These are phyloP conservation scores for human DNA, from an alignment of 2,113 vertebrate genomes.

Conservation along the genomic window DNA sequence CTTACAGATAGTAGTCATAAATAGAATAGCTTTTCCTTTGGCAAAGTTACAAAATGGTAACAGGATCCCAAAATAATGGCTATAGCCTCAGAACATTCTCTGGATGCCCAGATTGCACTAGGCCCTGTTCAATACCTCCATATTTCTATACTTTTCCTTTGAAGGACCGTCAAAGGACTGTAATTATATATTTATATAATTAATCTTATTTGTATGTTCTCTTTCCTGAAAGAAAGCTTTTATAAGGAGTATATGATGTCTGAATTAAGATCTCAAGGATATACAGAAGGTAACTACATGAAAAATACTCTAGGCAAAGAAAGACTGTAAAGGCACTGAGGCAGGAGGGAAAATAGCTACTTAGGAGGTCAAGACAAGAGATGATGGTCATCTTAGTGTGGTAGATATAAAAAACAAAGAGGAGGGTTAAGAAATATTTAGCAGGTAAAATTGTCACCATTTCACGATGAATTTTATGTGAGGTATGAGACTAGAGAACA, in stretches of 20 bases:
- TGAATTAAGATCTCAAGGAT: background rate
- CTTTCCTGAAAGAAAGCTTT: background rate
- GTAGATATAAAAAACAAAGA: background rate
- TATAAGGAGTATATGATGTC: background rate
- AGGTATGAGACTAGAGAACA: background rate
- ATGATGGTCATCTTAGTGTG: background rate
- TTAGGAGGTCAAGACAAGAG: background rate
- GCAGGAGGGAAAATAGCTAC: background rate
- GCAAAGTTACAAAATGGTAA: background rate
- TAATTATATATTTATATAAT: background rate
- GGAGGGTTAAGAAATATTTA: background rate
- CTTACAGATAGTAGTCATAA: background rate
- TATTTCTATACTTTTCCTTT: background rate
- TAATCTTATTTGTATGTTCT: background rate
- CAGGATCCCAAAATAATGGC: background rate
- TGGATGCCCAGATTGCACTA: background rate
- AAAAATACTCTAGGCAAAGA: background rate
- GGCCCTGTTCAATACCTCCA: background rate
- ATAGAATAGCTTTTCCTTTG: background rate
- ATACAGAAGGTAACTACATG: background rate
- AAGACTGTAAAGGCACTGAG: background rate
- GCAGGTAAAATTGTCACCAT: background rate
- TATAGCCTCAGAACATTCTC: background rate
- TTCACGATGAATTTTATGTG: background rate
- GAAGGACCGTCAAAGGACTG: background rate